Evolutionary conservation across 64 coral and sea anemone genomes (phyloP), one percentile per base, ranked within the genome.

Genomic region (Acropora yongei): DNA sequence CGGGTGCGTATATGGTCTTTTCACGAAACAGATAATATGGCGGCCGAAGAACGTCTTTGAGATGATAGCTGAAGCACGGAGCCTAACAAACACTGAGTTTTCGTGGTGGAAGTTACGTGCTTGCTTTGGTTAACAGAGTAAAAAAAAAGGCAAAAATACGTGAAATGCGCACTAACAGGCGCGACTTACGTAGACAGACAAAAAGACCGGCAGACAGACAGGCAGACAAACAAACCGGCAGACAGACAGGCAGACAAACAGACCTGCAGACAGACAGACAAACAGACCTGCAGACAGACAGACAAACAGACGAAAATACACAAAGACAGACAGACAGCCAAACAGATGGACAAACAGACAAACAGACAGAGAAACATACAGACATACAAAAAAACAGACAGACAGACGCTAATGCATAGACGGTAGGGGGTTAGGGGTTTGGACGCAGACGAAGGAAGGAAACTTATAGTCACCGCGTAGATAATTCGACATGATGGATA

Each of bases 1-100:
- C 88, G 96, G 43, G 96, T 95, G 76, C 74, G 96, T 92, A 57
- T 71, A 0, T 6, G 49, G 8, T 65, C 8, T 18, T 63, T 13
- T 13, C 11, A 3, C 10, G 14, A 10, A 2, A 3, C 60, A 10
- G 13, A 7, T 55, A 55, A 9, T 55, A 55, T 9, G 9, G 51
- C 51, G 0, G 51, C 0, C 9, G 30, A 30, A 30, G 30, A 30
- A 30, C 0, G 30, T 30, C 30, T 55, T 55, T 55, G 4, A 55
- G 51, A 55, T 9, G 51, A 0, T 55, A 55, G 9, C 51, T 55
- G 51, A 55, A 55, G 30, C 30, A 30, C 30, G 30, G 30, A 30
- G 30, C 30, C 30, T 30, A 30, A 30, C 30, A 30, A 30, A 30
- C 30, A 30, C 30, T 30, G 30, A 30, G 30, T 30, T 30, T 30